A percentile compares a stretch with the other conserved stretches of the same genome.
Conservation (phyloP, 2,113 vertebrate genomes). For the Marmota flaviventris region DNA sequence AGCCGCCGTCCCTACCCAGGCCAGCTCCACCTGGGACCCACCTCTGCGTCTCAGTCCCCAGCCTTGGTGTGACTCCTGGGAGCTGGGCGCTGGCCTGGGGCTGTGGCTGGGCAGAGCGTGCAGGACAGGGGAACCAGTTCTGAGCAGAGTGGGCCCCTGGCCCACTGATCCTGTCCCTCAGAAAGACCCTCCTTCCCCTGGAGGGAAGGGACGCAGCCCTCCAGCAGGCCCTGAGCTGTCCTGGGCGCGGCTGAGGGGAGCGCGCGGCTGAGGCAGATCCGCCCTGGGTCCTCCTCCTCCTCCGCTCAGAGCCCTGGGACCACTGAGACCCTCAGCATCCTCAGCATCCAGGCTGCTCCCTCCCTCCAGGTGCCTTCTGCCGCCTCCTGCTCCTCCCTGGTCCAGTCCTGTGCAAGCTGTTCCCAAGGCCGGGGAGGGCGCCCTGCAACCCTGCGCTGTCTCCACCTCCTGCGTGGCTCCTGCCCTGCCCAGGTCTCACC, state of each 20-base stretch:
- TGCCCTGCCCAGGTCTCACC: not conserved
- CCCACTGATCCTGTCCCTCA: fast-evolving
- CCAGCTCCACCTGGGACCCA: not conserved
- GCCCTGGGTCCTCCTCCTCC: not conserved
- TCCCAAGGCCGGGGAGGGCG: not conserved
- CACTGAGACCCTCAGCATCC: not conserved
- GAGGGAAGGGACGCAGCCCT: not conserved
- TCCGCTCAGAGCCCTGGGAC: not conserved
- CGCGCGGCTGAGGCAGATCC: not conserved
- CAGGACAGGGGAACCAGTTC: not conserved
- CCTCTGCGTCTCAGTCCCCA: not conserved
- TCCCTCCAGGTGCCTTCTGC: fast-evolving
- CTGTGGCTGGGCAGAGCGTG: not conserved
- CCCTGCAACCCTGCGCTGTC: too few species aligned
- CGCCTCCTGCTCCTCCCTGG: not conserved
- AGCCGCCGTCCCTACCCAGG: not conserved
- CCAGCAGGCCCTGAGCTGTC: not conserved
- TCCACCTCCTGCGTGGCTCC: not conserved
- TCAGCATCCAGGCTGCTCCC: not conserved
- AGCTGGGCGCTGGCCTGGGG: not conserved
- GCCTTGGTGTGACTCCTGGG: not conserved
- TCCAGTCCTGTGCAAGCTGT: not conserved
- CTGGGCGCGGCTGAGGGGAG: not conserved
- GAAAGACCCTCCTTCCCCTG: not conserved
- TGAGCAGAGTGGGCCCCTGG: not conserved